These are phyloP conservation scores for Siniperca knerii DNA, from an alignment of 2,113 vertebrate species.

Conservation along the genomic window DNA sequence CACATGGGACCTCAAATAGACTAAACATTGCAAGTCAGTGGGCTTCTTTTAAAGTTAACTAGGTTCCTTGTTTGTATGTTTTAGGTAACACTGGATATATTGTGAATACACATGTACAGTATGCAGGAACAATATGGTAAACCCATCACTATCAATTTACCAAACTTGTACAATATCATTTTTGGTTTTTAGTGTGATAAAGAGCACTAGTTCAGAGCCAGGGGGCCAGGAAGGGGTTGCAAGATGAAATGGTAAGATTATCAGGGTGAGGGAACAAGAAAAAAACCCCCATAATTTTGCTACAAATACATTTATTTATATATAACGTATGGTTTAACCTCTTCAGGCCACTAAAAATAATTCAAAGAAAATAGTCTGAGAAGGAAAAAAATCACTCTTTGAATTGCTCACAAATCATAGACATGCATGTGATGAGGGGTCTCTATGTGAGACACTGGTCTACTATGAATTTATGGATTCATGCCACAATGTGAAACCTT, in stretches of 20 bases:
- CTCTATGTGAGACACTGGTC: background rate
- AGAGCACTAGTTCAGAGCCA: background rate
- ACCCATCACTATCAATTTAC: background rate
- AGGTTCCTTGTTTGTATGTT: background rate
- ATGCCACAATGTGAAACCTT: constrained; percentile 27
- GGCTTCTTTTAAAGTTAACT: background rate
- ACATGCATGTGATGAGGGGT: background rate
- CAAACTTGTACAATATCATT: background rate
- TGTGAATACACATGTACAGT: background rate
- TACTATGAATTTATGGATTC: background rate
- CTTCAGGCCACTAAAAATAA: background rate
- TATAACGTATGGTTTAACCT: background rate
- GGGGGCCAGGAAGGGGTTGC: background rate
- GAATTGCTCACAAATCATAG: background rate
- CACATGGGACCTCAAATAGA: background rate
- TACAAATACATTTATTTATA: background rate
- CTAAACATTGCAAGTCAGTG: background rate
- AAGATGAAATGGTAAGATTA: background rate
- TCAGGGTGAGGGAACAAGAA: background rate
- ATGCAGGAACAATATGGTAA: background rate
- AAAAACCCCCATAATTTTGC: background rate
- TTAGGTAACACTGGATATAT: background rate
- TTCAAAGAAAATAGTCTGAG: background rate
- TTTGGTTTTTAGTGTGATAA: background rate
- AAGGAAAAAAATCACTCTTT: background rate